These are phyloP conservation scores for Oxygymnocypris stewartii DNA, from an alignment of 2,113 vertebrate species.

Conservation along the genomic window DNA sequence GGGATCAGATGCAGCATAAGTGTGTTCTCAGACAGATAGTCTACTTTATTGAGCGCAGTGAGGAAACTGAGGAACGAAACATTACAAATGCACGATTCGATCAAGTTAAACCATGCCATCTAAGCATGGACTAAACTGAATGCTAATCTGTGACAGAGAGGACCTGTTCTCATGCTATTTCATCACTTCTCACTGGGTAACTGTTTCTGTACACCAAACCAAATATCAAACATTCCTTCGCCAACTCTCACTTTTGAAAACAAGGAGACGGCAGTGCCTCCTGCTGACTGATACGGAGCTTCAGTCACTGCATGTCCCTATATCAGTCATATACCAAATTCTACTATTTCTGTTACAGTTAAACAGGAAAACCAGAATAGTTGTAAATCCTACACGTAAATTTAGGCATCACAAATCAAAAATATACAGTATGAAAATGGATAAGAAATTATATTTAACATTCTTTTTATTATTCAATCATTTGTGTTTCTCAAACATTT, in stretches of 20 bases:
- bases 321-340: not conserved
- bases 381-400: not conserved
- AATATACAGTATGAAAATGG: not conserved
- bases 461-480: not conserved
- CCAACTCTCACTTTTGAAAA: slow-evolving; percentile 10
- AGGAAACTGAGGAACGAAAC: not conserved
- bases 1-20: not conserved
- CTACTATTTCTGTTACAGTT: not conserved
- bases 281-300: slow-evolving; percentile 54
- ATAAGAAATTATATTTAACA: not conserved
- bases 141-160: not conserved
- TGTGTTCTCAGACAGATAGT: not conserved
- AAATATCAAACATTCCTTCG: not conserved
- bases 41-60: no score
- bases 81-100: not conserved
- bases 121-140: not conserved
- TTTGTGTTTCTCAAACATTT: no score
- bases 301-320: not conserved
- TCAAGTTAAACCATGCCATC: not conserved
- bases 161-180: not conserved
- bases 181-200: not conserved
- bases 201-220: not conserved
- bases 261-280: slow-evolving; percentile 53
- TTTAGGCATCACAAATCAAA: not conserved
- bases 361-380: not conserved